Percentiles rank a stretch among this genome's conserved stretches.
These are phyloP conservation scores for Phalacrocorax aristotelis DNA, from an alignment of 2,113 vertebrate genomes.

Conservation along the genomic window DNA sequence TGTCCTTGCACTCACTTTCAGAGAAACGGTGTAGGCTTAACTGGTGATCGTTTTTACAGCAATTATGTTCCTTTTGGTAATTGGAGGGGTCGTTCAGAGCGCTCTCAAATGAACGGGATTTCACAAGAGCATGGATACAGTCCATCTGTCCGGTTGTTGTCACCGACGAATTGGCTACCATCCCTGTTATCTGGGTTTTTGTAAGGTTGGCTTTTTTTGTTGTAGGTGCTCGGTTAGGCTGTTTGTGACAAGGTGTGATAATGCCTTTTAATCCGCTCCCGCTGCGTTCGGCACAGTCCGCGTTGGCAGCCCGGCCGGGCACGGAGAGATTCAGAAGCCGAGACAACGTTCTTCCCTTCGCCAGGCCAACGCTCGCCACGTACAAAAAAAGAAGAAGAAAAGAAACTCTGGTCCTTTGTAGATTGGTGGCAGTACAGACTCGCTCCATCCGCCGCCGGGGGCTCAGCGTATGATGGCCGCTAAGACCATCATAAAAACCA, in stretches of 20 bases:
- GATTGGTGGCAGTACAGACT: conserved; percentile 71
- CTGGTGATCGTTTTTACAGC: conserved; percentile 63
- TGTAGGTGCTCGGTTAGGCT: conserved; percentile 59
- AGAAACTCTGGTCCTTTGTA: conserved; percentile 77
- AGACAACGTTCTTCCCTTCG: conserved; percentile 52
- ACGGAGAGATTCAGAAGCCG: conserved; percentile 55
- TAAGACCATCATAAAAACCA: conserved; percentile 75
- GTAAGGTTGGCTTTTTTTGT: conserved; percentile 32
- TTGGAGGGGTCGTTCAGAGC: conserved; percentile 33
- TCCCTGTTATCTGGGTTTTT: conserved; percentile 12
- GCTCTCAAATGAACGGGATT: conserved; percentile 24
- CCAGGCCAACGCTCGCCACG: conserved; percentile 63
- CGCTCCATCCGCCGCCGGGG: neutral
- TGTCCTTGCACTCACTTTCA: conserved; percentile 53
- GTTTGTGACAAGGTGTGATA: conserved; percentile 55
- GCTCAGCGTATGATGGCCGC: conserved; percentile 79
- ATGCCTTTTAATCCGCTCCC: conserved; percentile 51
- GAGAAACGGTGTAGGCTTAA: conserved; percentile 64
- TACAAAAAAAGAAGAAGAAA: conserved; percentile 72
- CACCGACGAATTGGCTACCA: neutral
- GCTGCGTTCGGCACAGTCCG: conserved; percentile 52
- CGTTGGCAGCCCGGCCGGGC: conserved; percentile 47
- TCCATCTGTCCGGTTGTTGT: neutral
- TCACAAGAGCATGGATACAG: conserved; percentile 27
- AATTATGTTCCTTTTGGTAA: conserved; percentile 71